Conservation (phyloP, 2,888 invertebrate genomes). For the Ferdinandea cuprea region DNA sequence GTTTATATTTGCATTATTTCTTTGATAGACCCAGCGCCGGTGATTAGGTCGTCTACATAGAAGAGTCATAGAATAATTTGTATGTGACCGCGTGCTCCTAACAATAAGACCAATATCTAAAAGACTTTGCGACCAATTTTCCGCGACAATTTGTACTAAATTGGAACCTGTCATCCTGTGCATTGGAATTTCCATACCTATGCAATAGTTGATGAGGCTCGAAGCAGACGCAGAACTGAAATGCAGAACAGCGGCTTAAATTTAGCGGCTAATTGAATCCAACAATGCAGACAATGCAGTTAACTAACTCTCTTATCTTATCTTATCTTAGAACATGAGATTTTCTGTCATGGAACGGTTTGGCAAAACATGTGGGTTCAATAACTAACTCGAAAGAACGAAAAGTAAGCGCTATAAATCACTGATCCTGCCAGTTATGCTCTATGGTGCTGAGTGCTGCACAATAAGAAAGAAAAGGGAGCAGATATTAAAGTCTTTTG, state of each 20-base stretch:
- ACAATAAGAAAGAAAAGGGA: too few relatives aligned
- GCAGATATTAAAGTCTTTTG: too few relatives aligned
- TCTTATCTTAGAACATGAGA: too few relatives aligned
- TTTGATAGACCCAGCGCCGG: conserved; percentile 15
- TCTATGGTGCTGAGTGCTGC: too few relatives aligned
- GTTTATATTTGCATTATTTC: conserved; percentile 25
- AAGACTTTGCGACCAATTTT: background rate
- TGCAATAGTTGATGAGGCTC: background rate
- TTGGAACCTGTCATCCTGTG: background rate
- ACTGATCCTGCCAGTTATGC: too few relatives aligned
- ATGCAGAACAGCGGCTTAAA: background rate
- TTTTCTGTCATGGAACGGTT: too few relatives aligned
- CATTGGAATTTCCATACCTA: background rate
- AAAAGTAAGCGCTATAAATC: too few relatives aligned
- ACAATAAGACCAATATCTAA: background rate
- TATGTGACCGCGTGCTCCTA: background rate
- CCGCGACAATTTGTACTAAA: background rate
- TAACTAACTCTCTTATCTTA: too few relatives aligned
- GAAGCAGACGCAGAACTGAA: background rate
- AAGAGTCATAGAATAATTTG: conserved; percentile 29
- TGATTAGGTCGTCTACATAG: conserved; percentile 40
- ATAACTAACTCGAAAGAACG: too few relatives aligned
- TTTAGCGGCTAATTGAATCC: too few relatives aligned
- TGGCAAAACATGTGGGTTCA: too few relatives aligned
- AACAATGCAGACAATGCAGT: too few relatives aligned